These are phyloP conservation scores for Leptura quadrifasciata DNA, from an alignment of 2,888 invertebrate species.

Conservation along the genomic window DNA sequence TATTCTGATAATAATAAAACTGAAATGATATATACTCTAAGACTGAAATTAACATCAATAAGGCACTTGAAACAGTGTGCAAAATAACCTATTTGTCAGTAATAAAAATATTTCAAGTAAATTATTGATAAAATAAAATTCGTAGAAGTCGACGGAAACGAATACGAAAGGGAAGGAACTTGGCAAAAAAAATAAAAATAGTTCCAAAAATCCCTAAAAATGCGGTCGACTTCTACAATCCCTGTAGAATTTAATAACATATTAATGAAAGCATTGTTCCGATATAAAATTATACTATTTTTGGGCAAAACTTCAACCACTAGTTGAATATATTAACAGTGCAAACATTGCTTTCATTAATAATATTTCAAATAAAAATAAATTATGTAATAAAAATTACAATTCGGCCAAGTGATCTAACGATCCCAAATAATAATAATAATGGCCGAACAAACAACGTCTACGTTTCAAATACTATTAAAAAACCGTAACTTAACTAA, in stretches of 20 bases:
- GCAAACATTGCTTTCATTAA: conserved; percentile 33
- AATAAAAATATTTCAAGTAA: conserved; percentile 40
- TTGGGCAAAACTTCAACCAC: background rate
- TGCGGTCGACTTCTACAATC: conserved; percentile 37
- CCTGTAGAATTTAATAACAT: conserved; percentile 19
- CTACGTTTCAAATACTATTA: conserved; percentile 26
- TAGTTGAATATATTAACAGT: background rate
- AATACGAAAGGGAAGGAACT: conserved; percentile 26
- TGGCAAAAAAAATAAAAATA: conserved; percentile 35
- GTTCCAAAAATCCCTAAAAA: conserved; percentile 33
- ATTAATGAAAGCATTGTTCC: conserved; percentile 33
- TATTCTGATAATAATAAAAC: conserved; percentile 24
- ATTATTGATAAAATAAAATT: conserved; percentile 33
- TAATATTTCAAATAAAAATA: conserved; percentile 33
- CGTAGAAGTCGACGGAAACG: conserved; percentile 34
- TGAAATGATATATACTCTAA: conserved; percentile 27
- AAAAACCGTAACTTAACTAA: background rate
- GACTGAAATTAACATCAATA: conserved; percentile 33
- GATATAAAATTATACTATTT: conserved; percentile 14
- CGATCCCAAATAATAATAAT: conserved; percentile 24
- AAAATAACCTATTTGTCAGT: background rate
- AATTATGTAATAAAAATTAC: conserved; percentile 39
- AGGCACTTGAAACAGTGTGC: conserved; percentile 34
- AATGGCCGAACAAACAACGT: conserved; percentile 33
- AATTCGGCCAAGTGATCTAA: conserved; percentile 24